Percentiles rank a stretch among this genome's conserved stretches.
Evolutionary conservation across 2,888 invertebrate genomes (phyloP).

Genomic region (Luperina testacea): DNA sequence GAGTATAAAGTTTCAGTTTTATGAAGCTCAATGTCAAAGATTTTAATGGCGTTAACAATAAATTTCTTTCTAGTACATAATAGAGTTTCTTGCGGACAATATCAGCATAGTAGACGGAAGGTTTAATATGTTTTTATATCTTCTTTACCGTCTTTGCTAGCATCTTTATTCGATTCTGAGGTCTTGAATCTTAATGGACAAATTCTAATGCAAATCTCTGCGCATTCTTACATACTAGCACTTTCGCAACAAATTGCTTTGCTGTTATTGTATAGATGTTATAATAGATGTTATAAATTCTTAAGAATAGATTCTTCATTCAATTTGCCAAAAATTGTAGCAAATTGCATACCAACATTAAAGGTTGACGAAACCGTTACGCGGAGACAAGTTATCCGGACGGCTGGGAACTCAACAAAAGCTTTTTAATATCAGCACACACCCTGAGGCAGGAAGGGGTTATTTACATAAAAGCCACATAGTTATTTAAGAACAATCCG

Average conservation of each 20-base stretch:
- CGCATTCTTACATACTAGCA: constrained; percentile 17
- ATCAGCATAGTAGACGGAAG: constrained; percentile 29
- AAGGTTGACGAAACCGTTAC: constrained; percentile 64
- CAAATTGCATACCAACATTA: constrained; percentile 53
- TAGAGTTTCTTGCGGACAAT: constrained; percentile 50
- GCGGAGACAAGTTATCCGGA: constrained; percentile 76
- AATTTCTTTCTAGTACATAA: constrained; percentile 63
- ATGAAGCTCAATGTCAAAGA: constrained; percentile 67
- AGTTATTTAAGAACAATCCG: constrained; percentile 85
- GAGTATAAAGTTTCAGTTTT: constrained; percentile 70
- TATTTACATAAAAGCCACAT: constrained; percentile 87
- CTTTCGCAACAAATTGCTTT: constrained; percentile 23
- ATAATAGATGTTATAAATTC: constrained; percentile 10
- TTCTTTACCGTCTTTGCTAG: constrained; percentile 34
- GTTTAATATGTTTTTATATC: constrained; percentile 50
- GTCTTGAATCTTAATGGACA: constrained; percentile 18
- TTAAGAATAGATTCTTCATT: constrained; percentile 8
- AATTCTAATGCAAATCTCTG: constrained; percentile 35
- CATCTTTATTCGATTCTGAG: constrained; percentile 29
- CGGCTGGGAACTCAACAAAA: constrained; percentile 80
- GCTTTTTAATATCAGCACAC: constrained; percentile 88
- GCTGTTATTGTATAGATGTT: constrained; percentile 2
- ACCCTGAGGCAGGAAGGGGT: constrained; percentile 82
- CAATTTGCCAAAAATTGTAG: constrained; percentile 32
- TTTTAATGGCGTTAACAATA: constrained; percentile 71